Conservation (phyloP, 2,113 vertebrate genomes). For the Phaethornis superciliosus region DNA sequence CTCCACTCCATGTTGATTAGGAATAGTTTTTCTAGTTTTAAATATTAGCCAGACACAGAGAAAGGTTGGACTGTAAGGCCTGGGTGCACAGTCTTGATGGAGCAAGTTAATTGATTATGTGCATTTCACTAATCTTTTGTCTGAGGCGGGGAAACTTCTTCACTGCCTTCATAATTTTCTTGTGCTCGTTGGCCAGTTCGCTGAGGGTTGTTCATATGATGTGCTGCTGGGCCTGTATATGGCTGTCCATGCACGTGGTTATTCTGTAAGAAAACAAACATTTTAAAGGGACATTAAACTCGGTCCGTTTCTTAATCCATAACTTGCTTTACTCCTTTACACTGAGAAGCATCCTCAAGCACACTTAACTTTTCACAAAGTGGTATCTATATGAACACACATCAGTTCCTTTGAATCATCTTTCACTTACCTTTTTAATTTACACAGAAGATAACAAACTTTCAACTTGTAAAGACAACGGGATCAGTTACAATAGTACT, state of each 20-base stretch:
- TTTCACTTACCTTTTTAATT: not conserved
- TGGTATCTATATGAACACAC: rapidly evolving
- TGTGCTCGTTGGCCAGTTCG: conserved; percentile 96
- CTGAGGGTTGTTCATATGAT: conserved; percentile 99
- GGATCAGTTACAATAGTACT: not conserved
- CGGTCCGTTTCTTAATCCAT: not conserved
- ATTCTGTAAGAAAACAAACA: conserved; percentile 80
- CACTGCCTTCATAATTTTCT: conserved; percentile 96
- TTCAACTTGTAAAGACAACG: not conserved
- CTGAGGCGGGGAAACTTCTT: conserved; percentile 91
- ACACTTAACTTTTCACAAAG: rapidly evolving
- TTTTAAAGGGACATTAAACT: not conserved
- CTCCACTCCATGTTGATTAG: conserved; percentile 90
- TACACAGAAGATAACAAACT: not conserved
- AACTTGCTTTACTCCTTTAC: not conserved
- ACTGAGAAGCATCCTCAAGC: not conserved
- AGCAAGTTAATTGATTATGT: conserved; percentile 82
- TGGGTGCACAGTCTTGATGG: conserved; percentile 90
- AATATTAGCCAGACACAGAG: conserved; percentile 89
- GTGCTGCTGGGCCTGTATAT: conserved; percentile 97
- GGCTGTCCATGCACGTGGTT: conserved; percentile 98
- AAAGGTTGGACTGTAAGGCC: conserved; percentile 89
- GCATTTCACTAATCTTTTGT: conserved; percentile 93
- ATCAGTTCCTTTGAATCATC: not conserved
- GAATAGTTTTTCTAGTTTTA: conserved; percentile 89